These are phyloP conservation scores for Dioctria rufipes DNA, from an alignment of 2,888 invertebrate genomes.

Conservation along the genomic window DNA sequence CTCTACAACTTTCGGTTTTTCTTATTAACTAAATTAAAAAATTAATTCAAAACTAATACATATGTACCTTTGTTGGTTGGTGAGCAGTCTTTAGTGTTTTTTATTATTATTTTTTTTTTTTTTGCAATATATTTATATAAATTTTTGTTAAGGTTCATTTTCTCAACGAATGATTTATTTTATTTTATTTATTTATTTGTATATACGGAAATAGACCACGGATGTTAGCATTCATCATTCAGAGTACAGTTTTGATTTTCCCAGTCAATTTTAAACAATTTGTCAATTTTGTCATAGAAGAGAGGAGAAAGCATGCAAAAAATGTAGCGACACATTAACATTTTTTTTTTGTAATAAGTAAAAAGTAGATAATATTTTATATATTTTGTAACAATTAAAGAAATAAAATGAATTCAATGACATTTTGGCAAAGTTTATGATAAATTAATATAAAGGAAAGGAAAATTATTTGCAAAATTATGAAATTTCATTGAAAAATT, in stretches of 20 bases:
- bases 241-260: slow-evolving; percentile 24
- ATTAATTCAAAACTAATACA: slow-evolving; percentile 57
- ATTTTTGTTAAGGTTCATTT: slow-evolving; percentile 55
- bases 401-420: slow-evolving; percentile 14
- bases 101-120: not conserved
- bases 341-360: slow-evolving; percentile 60
- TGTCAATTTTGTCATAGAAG: slow-evolving; percentile 61
- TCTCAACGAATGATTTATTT: slow-evolving; percentile 24
- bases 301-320: slow-evolving; percentile 66
- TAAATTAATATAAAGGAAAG: slow-evolving; percentile 16
- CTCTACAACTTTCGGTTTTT: slow-evolving; percentile 43
- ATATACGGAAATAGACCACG: slow-evolving; percentile 15
- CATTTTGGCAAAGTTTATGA: slow-evolving; percentile 1
- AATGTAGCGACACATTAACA: slow-evolving; percentile 66
- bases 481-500: slow-evolving; percentile 1
- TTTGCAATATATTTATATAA: slow-evolving; percentile 49
- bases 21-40: slow-evolving; percentile 54
- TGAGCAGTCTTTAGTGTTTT: slow-evolving; percentile 68
- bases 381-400: slow-evolving; percentile 36
- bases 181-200: not conserved
- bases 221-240: slow-evolving; percentile 42
- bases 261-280: slow-evolving; percentile 51
- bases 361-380: slow-evolving; percentile 30
- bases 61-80: slow-evolving; percentile 71
- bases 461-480: slow-evolving; percentile 14